phyloP scores from a whole-genome alignment of 1,140 invertebrate genomes.

The Antheraea mylitta region DNA sequence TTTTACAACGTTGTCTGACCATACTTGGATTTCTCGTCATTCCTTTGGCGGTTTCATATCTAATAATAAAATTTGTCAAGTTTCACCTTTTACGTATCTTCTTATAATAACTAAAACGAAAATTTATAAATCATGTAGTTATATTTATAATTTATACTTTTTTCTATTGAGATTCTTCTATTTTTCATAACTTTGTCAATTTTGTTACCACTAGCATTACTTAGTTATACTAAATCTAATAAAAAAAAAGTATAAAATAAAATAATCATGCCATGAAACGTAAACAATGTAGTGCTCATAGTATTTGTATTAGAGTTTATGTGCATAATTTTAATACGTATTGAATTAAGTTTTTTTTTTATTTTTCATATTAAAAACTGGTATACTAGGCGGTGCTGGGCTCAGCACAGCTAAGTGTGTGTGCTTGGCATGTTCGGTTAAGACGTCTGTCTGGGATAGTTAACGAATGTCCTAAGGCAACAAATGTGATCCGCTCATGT shows the following conservation, averaged over 20 bases:
- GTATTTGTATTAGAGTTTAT: too few relatives aligned
- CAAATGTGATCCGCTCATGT: slow-evolving; percentile 42
- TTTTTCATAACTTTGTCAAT: too few relatives aligned
- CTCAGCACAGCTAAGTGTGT: not conserved
- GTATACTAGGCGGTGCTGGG: slow-evolving; percentile 11
- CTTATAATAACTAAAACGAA: not conserved
- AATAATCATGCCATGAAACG: too few relatives aligned
- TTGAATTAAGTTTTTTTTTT: not conserved
- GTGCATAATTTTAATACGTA: too few relatives aligned
- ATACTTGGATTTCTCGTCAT: slow-evolving; percentile 32
- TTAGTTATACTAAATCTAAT: too few relatives aligned
- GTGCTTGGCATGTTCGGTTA: slow-evolving; percentile 25
- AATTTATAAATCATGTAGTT: too few relatives aligned
- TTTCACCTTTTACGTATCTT: slow-evolving; percentile 9
- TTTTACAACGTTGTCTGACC: slow-evolving; percentile 32
- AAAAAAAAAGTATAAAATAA: too few relatives aligned
- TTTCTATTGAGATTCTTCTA: not conserved
- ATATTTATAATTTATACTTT: not conserved
- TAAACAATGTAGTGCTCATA: too few relatives aligned
- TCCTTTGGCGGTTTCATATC: slow-evolving; percentile 5
- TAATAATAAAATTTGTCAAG: slow-evolving; percentile 13
- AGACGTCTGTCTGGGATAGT: slow-evolving; percentile 34
- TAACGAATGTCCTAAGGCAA: slow-evolving; percentile 36
- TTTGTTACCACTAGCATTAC: too few relatives aligned
- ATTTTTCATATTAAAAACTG: slow-evolving; percentile 6